Conservation (phyloP, 2,797 vertebrate genomes). For the Mus spretus region DNA sequence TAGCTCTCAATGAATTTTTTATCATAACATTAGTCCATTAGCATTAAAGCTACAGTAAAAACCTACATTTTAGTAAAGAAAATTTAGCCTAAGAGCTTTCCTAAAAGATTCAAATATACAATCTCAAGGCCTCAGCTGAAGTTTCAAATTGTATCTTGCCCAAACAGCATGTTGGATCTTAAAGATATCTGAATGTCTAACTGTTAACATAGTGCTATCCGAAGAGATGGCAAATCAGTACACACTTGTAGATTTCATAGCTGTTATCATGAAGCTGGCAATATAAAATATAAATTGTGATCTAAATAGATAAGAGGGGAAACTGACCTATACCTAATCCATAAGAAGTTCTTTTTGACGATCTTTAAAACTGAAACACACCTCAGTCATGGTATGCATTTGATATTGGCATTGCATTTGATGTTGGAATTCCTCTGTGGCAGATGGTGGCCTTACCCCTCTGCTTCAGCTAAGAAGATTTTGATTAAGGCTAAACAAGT, state of each 20-base stretch:
- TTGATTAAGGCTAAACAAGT: slow-evolving; percentile 97
- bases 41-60: neutral
- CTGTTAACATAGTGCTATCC: slow-evolving; percentile 53
- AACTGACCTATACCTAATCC: slow-evolving; percentile 80
- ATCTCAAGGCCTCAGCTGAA: neutral
- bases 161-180: neutral
- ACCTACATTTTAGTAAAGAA: slow-evolving; percentile 43
- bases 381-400: slow-evolving; percentile 89
- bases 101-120: slow-evolving; percentile 37
- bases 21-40: slow-evolving; percentile 37
- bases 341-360: slow-evolving; percentile 84
- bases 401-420: slow-evolving; percentile 91
- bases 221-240: slow-evolving; percentile 30
- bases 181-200: slow-evolving; percentile 64
- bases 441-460: slow-evolving; percentile 95
- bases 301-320: slow-evolving; percentile 72
- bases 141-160: slow-evolving; percentile 36
- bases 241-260: slow-evolving; percentile 9
- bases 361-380: slow-evolving; percentile 81
- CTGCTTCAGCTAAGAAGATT: slow-evolving; percentile 92
- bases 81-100: neutral
- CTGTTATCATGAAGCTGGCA: slow-evolving; percentile 67
- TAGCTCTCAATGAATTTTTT: slow-evolving; percentile 37
- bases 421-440: slow-evolving; percentile 90
- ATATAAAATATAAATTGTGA: slow-evolving; percentile 78